Conservation (phyloP, 2,888 invertebrate species). For the Clusia tigrina region DNA sequence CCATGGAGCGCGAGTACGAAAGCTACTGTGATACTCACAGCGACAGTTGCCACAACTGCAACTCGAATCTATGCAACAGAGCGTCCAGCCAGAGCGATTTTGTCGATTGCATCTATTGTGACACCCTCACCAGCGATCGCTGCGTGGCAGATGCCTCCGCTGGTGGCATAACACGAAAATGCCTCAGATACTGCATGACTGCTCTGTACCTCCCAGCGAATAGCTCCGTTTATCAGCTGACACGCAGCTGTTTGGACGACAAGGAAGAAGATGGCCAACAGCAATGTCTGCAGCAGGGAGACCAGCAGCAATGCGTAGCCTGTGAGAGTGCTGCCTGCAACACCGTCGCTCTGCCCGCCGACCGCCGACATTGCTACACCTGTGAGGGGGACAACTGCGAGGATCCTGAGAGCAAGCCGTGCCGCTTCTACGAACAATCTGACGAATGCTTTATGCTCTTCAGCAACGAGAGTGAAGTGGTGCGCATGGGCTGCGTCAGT, state of each 20-base stretch:
- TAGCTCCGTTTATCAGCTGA: slow-evolving; percentile 38
- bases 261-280: slow-evolving; percentile 48
- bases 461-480: slow-evolving; percentile 31
- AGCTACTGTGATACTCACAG: slow-evolving; percentile 47
- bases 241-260: slow-evolving; percentile 55
- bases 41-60: slow-evolving; percentile 52
- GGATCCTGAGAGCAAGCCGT: slow-evolving; percentile 27
- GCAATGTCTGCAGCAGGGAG: slow-evolving; percentile 36
- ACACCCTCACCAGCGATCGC: slow-evolving; percentile 36
- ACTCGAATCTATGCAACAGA: slow-evolving; percentile 54
- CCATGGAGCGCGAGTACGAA: slow-evolving; percentile 41
- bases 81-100: slow-evolving; percentile 42
- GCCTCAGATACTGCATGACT: slow-evolving; percentile 54
- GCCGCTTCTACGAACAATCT: slow-evolving; percentile 35
- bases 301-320: slow-evolving; percentile 38
- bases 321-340: slow-evolving; percentile 48
- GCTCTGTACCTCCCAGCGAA: slow-evolving; percentile 35
- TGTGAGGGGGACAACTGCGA: slow-evolving; percentile 42
- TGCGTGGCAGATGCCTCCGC: slow-evolving; percentile 40
- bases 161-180: slow-evolving; percentile 43
- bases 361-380: slow-evolving; percentile 41
- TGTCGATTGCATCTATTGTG: slow-evolving; percentile 51
- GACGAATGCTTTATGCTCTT: slow-evolving; percentile 50
- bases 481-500: slow-evolving; percentile 47
- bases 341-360: slow-evolving; percentile 23